phyloP scores from a whole-genome alignment of 2,888 invertebrate species.

The Chamaedrilus cognettii region DNA sequence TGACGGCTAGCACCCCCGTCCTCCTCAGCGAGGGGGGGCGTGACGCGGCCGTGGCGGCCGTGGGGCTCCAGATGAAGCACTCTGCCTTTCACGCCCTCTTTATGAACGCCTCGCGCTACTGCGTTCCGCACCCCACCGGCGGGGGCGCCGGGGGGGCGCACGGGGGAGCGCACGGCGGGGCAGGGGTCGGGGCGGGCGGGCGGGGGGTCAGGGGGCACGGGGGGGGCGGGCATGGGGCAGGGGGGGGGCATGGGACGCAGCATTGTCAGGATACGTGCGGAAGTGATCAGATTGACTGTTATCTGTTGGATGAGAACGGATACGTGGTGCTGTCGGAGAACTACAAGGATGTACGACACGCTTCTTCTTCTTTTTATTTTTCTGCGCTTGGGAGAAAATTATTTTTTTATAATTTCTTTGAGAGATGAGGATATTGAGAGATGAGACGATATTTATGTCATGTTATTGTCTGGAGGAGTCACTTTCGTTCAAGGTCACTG shows the following conservation, averaged over 20 bases:
- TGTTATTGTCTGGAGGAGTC: no score
- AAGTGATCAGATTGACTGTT: constrained; percentile 10
- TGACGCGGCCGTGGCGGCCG: constrained; percentile 44
- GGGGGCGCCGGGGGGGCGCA: no score
- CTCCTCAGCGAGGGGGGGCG: constrained; percentile 30
- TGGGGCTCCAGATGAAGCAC: constrained; percentile 48
- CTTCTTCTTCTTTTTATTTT: no score
- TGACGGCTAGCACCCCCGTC: constrained; percentile 44
- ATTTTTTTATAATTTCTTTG: no score
- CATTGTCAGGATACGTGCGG: neutral
- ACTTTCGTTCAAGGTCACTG: no score
- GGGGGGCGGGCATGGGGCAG: no score
- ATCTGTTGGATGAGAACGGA: constrained; percentile 19
- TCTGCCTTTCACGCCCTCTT: constrained; percentile 32
- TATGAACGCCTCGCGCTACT: constrained; percentile 24
- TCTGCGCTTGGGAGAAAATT: no score
- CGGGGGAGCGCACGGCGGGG: no score
- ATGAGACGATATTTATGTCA: no score
- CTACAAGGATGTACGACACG: constrained; percentile 11
- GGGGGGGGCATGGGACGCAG: neutral
- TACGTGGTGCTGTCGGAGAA: constrained; percentile 17
- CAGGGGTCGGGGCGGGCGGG: no score
- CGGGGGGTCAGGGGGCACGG: no score
- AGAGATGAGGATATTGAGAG: no score
- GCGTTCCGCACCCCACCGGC: neutral